Evolutionary conservation across 1,140 invertebrate genomes (phyloP).

Genomic region (Drosophila insularis): DNA sequence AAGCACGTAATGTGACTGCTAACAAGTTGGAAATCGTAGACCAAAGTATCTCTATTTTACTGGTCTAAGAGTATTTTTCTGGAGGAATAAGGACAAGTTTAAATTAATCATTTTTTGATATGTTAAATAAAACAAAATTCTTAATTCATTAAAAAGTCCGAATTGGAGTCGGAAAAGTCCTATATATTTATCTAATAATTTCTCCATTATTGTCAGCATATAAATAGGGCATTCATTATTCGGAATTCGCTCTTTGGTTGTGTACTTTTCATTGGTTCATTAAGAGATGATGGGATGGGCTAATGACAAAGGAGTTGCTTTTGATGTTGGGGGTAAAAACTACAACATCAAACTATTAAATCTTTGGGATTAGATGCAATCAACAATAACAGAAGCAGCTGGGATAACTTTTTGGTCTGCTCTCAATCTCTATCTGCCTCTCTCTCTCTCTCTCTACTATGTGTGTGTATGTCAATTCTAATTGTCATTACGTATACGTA

Average conservation of each 20-base stretch:
- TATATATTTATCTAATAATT: too few species aligned
- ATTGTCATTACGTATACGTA: constrained; percentile 81
- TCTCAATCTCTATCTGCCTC: background rate
- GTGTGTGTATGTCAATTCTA: constrained; percentile 73
- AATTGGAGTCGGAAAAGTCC: too few species aligned
- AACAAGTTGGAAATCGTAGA: constrained; percentile 33
- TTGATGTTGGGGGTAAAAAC: constrained; percentile 3
- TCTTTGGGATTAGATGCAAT: constrained; percentile 77
- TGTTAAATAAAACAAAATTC: too few species aligned
- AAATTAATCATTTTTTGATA: too few species aligned
- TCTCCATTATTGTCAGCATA: background rate
- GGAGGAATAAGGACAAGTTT: background rate
- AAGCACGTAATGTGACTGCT: constrained; percentile 46
- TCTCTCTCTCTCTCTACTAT: background rate
- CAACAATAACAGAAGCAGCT: constrained; percentile 73
- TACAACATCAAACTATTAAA: constrained; percentile 67
- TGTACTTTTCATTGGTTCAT: constrained; percentile 53
- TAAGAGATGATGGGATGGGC: constrained; percentile 62
- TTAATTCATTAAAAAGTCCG: too few species aligned
- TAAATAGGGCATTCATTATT: constrained; percentile 34
- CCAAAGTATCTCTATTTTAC: constrained; percentile 36
- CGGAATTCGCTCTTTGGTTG: background rate
- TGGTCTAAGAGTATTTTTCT: constrained; percentile 9
- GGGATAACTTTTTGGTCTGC: constrained; percentile 56
- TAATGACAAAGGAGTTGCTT: background rate